Evolutionary conservation across 1,140 invertebrate genomes (phyloP).

Genomic region (Orius insidiosus): DNA sequence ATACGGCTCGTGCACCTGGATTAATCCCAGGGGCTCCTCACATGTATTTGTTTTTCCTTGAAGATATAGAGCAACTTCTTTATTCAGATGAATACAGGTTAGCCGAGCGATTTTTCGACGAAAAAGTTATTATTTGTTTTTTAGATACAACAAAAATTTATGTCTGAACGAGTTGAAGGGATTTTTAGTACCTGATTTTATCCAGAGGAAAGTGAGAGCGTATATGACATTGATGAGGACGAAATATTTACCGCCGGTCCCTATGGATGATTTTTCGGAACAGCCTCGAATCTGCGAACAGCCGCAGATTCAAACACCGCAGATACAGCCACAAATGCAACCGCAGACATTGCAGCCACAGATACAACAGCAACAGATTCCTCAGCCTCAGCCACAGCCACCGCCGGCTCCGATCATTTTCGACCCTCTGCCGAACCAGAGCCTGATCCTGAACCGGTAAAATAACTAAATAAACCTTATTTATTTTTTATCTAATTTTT

Average conservation of each 20-base stretch:
- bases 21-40: conserved; percentile 38
- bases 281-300: too few species aligned
- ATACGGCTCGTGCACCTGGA: conserved; percentile 48
- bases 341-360: too few species aligned
- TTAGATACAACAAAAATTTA: conserved; percentile 22
- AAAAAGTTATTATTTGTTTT: conserved; percentile 1
- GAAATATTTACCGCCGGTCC: conserved; percentile 12
- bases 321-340: too few species aligned
- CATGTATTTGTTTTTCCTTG: conserved; percentile 61
- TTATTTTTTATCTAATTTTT: conserved; percentile 4
- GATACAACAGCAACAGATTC: too few species aligned
- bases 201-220: conserved; percentile 48
- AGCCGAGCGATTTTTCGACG: neutral
- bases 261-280: too few species aligned
- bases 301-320: too few species aligned
- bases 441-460: too few species aligned
- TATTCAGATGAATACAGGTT: conserved; percentile 49
- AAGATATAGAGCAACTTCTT: conserved; percentile 59
- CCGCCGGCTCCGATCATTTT: neutral
- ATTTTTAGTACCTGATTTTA: conserved; percentile 52
- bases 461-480: neutral
- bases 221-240: conserved; percentile 27
- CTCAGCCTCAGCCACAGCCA: too few species aligned
- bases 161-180: conserved; percentile 47
- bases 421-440: conserved; percentile 4